Conservation (phyloP, 2,888 invertebrate genomes). For the Antheraea assamensis region DNA sequence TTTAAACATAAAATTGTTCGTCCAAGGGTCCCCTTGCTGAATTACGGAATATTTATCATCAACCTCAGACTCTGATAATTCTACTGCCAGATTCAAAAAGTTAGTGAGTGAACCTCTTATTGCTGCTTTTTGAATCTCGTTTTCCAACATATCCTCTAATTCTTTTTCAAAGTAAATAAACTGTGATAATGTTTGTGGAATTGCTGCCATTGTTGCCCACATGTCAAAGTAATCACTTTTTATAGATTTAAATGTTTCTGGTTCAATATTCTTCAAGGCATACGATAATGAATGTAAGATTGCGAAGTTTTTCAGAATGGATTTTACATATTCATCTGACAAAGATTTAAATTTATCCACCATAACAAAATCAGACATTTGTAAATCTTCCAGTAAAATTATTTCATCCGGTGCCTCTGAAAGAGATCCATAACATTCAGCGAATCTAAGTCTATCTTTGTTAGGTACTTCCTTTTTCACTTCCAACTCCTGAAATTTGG, state of each 20-base stretch:
- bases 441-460: slow-evolving; percentile 41
- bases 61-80: slow-evolving; percentile 21
- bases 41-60: slow-evolving; percentile 43
- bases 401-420: slow-evolving; percentile 46
- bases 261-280: slow-evolving; percentile 46
- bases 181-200: slow-evolving; percentile 5
- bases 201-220: slow-evolving; percentile 19
- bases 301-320: slow-evolving; percentile 49
- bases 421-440: slow-evolving; percentile 47
- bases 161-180: slow-evolving; percentile 11
- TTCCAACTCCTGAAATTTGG: slow-evolving; percentile 48
- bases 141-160: background rate
- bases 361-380: slow-evolving; percentile 40
- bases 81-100: background rate
- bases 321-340: slow-evolving; percentile 39
- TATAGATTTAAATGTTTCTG: slow-evolving; percentile 35
- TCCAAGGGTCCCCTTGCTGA: slow-evolving; percentile 57
- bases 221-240: slow-evolving; percentile 35
- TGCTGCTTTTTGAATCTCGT: slow-evolving; percentile 4
- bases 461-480: slow-evolving; percentile 40
- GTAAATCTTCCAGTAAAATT: slow-evolving; percentile 54
- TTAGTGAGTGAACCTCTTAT: slow-evolving; percentile 14
- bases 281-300: slow-evolving; percentile 54
- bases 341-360: slow-evolving; percentile 46
- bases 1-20: slow-evolving; percentile 54